Conservation (phyloP, 2,797 vertebrate genomes). For the Triplophysa bombifrons region DNA sequence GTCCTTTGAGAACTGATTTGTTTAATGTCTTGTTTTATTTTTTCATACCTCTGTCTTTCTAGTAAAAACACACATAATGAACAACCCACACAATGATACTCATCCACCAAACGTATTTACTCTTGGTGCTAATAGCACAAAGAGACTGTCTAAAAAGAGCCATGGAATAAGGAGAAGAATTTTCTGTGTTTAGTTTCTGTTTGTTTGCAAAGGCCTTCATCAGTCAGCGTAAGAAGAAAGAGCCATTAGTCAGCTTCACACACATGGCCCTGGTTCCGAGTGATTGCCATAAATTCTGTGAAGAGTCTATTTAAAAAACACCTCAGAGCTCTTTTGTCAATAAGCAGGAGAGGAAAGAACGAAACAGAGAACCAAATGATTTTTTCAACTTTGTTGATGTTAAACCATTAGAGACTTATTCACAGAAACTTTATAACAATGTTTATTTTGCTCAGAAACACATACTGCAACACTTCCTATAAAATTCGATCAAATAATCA, state of each 20-base stretch:
- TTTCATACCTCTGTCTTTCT: conserved; percentile 7
- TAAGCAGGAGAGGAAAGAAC: conserved; percentile 11
- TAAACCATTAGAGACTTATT: neutral
- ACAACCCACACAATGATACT: neutral
- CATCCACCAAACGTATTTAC: conserved; percentile 12
- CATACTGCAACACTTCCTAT: neutral
- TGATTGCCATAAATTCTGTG: conserved; percentile 37
- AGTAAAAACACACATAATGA: conserved; percentile 13
- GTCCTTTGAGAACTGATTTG: conserved; percentile 35
- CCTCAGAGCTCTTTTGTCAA: conserved; percentile 1
- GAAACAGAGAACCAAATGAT: conserved; percentile 6
- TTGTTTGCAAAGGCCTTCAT: conserved; percentile 49
- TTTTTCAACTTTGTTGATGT: conserved; percentile 6
- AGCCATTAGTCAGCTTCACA: conserved; percentile 52
- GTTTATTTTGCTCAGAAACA: neutral
- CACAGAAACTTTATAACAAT: conserved; percentile 11
- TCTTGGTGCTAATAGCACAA: neutral
- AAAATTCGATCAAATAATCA: neutral
- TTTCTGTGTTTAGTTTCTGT: conserved; percentile 37
- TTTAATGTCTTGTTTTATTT: conserved; percentile 35
- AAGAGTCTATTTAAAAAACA: conserved; percentile 40
- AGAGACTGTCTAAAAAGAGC: neutral
- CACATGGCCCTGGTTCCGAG: conserved; percentile 42
- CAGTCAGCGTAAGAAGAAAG: conserved; percentile 45
- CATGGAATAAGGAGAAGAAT: neutral